Evolutionary conservation across 1,140 invertebrate species (phyloP).

Genomic region (Sitophilus oryzae): DNA sequence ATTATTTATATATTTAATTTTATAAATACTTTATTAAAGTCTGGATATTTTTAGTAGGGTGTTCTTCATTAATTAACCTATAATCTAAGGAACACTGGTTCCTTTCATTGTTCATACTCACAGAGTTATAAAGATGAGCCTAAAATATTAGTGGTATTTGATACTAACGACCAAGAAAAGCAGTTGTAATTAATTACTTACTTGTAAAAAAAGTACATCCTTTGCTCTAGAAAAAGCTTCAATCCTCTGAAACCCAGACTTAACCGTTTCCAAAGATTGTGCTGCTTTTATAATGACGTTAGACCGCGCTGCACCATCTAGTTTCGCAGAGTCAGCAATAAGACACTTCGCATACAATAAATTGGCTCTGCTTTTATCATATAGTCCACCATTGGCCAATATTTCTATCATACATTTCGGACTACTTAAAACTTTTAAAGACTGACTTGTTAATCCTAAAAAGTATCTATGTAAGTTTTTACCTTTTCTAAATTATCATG

Average conservation of each 20-base stretch:
- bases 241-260: slow-evolving; percentile 62
- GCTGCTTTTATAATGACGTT: slow-evolving; percentile 57
- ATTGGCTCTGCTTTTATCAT: slow-evolving; percentile 65
- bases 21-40: slow-evolving; percentile 37
- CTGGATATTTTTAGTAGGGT: slow-evolving; percentile 46
- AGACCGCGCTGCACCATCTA: slow-evolving; percentile 45
- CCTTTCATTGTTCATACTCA: slow-evolving; percentile 57
- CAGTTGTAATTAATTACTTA: slow-evolving; percentile 40
- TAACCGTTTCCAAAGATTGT: slow-evolving; percentile 58
- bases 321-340: slow-evolving; percentile 52
- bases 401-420: slow-evolving; percentile 55
- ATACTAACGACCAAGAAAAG: no score
- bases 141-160: slow-evolving; percentile 38
- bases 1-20: slow-evolving; percentile 1
- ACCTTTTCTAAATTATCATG: neutral
- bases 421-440: slow-evolving; percentile 58
- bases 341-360: slow-evolving; percentile 62
- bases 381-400: slow-evolving; percentile 73
- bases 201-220: slow-evolving; percentile 63
- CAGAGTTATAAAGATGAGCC: slow-evolving; percentile 61
- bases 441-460: slow-evolving; percentile 62
- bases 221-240: slow-evolving; percentile 68
- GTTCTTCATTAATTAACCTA: slow-evolving; percentile 60
- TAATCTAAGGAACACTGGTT: slow-evolving; percentile 71
- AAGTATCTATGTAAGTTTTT: no score